Conservation (phyloP, 2,797 vertebrate species). For the Odontamblyopus rebecca region DNA sequence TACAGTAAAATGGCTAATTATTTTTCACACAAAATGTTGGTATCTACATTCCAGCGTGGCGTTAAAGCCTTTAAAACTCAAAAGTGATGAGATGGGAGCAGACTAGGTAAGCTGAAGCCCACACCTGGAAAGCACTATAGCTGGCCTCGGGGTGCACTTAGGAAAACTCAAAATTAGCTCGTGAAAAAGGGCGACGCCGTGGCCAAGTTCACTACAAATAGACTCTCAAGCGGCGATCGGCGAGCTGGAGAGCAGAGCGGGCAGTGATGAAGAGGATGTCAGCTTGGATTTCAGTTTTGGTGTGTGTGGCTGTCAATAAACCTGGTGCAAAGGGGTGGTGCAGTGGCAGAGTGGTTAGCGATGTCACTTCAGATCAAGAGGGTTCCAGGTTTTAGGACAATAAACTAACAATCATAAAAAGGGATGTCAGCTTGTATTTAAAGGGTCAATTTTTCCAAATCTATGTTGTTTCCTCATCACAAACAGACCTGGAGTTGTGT, state of each 20-base stretch:
- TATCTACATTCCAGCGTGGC: conserved; percentile 28
- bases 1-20: conserved; percentile 23
- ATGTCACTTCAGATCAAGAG: too few species aligned
- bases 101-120: conserved; percentile 54
- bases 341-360: too few species aligned
- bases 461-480: too few species aligned
- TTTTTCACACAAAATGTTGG: conserved; percentile 13
- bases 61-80: conserved; percentile 34
- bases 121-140: conserved; percentile 64
- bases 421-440: too few species aligned
- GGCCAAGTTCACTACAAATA: conserved; percentile 49
- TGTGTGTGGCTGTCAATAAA: background rate
- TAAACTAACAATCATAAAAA: too few species aligned
- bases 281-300: background rate
- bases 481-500: too few species aligned
- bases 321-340: too few species aligned
- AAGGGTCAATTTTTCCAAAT: too few species aligned
- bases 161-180: conserved; percentile 7
- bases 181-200: conserved; percentile 30
- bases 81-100: conserved; percentile 49
- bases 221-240: conserved; percentile 41
- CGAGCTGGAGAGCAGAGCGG: conserved; percentile 36
- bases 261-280: conserved; percentile 32
- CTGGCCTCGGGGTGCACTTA: conserved; percentile 40
- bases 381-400: too few species aligned